These are phyloP conservation scores for Parazoanthus swiftii DNA, from an alignment of 92 coral and sea anemone species.

Conservation along the genomic window DNA sequence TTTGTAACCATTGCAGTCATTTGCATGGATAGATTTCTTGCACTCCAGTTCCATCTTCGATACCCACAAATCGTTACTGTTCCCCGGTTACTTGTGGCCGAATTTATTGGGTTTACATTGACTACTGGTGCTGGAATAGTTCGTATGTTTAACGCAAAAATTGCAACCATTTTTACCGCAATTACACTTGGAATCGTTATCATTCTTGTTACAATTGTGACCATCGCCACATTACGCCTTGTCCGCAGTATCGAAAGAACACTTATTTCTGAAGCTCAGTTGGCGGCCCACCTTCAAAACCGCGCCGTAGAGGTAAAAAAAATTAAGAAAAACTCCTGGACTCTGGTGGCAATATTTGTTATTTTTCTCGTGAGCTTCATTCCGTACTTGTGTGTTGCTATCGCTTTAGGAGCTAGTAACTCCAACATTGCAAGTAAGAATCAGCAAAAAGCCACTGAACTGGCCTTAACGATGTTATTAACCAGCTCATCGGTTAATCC, in stretches of 20 bases:
- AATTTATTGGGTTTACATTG: neutral
- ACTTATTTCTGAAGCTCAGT: neutral
- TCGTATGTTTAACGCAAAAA: neutral
- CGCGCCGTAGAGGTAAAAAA: neutral
- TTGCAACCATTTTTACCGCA: neutral
- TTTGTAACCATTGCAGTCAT: neutral
- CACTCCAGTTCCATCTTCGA: constrained; percentile 1
- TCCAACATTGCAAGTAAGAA: neutral
- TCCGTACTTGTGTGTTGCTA: neutral
- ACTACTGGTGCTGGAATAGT: neutral
- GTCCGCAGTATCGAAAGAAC: neutral
- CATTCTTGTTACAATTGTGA: neutral
- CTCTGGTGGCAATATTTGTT: neutral
- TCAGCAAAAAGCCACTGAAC: neutral
- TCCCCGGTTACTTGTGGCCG: neutral
- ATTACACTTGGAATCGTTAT: neutral
- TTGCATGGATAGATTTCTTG: neutral
- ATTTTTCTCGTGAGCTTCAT: neutral
- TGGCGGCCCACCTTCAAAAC: neutral
- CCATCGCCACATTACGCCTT: neutral
- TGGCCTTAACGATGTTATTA: neutral
- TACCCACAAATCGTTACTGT: constrained; percentile 4
- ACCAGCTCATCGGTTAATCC: neutral
- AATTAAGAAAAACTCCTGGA: neutral
- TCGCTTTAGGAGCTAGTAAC: neutral